Conservation (phyloP, 1,140 invertebrate genomes). For the Acromyrmex echinatior region DNA sequence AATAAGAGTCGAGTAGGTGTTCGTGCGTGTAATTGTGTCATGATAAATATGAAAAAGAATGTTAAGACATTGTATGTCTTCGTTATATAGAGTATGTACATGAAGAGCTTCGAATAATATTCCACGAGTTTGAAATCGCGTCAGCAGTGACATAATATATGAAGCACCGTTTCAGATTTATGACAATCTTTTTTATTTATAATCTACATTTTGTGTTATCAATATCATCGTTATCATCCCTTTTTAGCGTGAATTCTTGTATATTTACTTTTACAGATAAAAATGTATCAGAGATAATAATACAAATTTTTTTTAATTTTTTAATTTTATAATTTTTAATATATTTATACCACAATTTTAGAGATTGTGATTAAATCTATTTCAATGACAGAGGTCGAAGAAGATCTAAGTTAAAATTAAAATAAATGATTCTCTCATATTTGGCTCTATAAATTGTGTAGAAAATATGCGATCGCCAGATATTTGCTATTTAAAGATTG, state of each 20-base stretch:
- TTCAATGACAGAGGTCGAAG: background rate
- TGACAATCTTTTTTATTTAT: background rate
- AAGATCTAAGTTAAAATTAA: background rate
- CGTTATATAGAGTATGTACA: background rate
- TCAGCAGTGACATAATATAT: background rate
- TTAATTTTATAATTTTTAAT: background rate
- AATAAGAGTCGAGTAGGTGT: background rate
- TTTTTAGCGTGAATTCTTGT: background rate
- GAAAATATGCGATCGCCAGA: background rate
- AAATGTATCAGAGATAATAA: background rate
- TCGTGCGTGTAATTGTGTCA: background rate
- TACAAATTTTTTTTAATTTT: background rate
- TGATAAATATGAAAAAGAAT: background rate
- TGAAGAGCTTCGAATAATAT: slow-evolving; percentile 12
- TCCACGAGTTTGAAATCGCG: slow-evolving; percentile 8
- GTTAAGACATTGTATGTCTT: background rate
- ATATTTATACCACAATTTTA: background rate
- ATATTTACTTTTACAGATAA: slow-evolving; percentile 8
- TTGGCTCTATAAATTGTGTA: background rate
- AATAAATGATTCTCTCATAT: background rate
- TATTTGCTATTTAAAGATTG: slow-evolving; percentile 5
- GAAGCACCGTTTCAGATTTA: background rate
- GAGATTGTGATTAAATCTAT: background rate
- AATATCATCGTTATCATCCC: background rate
- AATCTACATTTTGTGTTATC: slow-evolving; percentile 29